Conservation (phyloP, 2,113 vertebrate species). For the Tyrannus savana region DNA sequence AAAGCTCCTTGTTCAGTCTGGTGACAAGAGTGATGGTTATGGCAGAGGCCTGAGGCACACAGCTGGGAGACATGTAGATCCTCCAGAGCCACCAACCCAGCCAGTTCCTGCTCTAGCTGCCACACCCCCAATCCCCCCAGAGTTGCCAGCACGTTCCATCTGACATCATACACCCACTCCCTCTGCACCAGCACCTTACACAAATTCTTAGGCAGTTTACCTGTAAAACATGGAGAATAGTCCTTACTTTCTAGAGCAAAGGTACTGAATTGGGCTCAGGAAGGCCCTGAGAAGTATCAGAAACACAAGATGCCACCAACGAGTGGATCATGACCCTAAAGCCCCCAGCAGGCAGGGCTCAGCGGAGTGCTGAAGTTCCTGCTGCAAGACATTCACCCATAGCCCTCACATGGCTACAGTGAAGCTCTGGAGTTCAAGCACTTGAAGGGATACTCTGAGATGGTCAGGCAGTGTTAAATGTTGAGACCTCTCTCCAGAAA, state of each 20-base stretch:
- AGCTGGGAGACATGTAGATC: neutral
- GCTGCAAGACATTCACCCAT: neutral
- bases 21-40: neutral
- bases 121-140: no score
- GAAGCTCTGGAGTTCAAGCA: neutral
- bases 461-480: neutral
- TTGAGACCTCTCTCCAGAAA: neutral
- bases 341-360: neutral
- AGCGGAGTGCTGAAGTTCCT: neutral
- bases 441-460: neutral
- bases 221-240: neutral
- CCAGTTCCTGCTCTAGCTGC: neutral
- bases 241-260: neutral
- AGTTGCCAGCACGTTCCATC: neutral
- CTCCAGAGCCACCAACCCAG: neutral
- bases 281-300: neutral
- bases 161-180: neutral
- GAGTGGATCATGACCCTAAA: neutral
- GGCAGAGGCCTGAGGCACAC: neutral
- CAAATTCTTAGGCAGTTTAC: neutral
- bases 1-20: neutral
- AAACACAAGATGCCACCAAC: neutral
- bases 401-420: neutral
- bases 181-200: neutral
- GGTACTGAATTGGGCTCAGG: neutral